Conservation (phyloP, 2,888 invertebrate genomes). For the Bugulina stolonifera region DNA sequence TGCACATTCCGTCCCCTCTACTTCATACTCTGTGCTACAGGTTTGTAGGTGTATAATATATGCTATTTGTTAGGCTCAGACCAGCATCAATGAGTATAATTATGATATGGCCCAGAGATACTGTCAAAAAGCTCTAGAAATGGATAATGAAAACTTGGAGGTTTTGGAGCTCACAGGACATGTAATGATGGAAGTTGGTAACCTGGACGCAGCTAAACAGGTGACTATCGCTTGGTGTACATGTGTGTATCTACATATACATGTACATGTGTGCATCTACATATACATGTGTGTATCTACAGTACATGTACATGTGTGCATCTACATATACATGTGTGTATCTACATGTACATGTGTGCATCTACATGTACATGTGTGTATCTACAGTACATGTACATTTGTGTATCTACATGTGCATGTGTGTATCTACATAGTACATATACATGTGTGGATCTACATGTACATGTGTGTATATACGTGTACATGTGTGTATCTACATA, state of each 20-base stretch:
- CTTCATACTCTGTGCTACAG: no score
- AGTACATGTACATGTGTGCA: not conserved
- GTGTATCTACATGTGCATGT: no score
- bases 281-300: not conserved
- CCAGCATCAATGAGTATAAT: conserved; percentile 51
- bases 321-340: not conserved
- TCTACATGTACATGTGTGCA: conserved; percentile 6
- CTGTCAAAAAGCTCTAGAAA: conserved; percentile 50
- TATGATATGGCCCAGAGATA: conserved; percentile 53
- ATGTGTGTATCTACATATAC: not conserved
- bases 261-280: not conserved
- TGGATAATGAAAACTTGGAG: conserved; percentile 49
- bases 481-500: no score
- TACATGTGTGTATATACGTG: no score
- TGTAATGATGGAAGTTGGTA: conserved; percentile 50
- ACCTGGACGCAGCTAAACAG: conserved; percentile 51
- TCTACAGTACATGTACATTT: no score
- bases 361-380: no score
- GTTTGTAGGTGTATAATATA: no score
- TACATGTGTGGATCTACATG: no score
- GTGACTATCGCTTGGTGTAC: conserved; percentile 34
- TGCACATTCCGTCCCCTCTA: no score
- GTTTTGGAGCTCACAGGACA: conserved; percentile 52
- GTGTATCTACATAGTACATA: no score
- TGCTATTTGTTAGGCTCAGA: conserved; percentile 52